These are phyloP conservation scores for Dexiosoma caninum DNA, from an alignment of 2,888 invertebrate genomes.

Conservation along the genomic window DNA sequence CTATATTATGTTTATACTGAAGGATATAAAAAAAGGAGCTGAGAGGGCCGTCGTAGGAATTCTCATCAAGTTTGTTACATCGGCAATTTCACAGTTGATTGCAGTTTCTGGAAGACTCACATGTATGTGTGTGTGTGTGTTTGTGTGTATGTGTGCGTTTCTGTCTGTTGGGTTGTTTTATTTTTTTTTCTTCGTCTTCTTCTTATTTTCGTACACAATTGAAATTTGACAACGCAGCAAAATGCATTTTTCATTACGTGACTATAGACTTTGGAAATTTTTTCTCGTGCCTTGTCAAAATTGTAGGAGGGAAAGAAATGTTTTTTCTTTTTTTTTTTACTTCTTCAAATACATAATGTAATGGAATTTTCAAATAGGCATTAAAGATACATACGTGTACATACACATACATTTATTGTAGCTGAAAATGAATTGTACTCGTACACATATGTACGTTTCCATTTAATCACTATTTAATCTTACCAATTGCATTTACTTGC, in stretches of 20 bases:
- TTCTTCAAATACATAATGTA: neutral
- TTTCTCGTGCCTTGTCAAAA: neutral
- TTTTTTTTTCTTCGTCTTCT: too few relatives aligned
- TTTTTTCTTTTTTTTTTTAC: neutral
- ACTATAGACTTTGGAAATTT: constrained; percentile 31
- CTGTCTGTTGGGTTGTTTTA: constrained; percentile 7
- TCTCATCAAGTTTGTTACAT: constrained; percentile 68
- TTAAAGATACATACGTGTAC: neutral
- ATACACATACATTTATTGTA: neutral
- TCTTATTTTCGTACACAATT: neutral
- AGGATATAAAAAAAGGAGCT: constrained; percentile 2
- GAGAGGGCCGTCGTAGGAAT: constrained; percentile 29
- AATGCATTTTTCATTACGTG: constrained; percentile 63
- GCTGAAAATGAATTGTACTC: neutral
- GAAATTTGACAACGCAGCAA: constrained; percentile 57
- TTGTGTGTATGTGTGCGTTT: neutral
- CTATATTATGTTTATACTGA: neutral
- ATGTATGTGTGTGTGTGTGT: constrained; percentile 8
- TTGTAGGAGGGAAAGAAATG: neutral
- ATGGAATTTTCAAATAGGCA: constrained; percentile 19
- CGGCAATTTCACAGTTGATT: constrained; percentile 76
- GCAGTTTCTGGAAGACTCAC: constrained; percentile 62
- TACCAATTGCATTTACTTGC: too few relatives aligned
- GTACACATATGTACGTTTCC: neutral
- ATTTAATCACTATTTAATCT: neutral